Percentiles rank a stretch among this genome's conserved stretches.
These are phyloP conservation scores for Limnephilus auricula DNA, from an alignment of 2,888 invertebrate genomes.

Conservation along the genomic window DNA sequence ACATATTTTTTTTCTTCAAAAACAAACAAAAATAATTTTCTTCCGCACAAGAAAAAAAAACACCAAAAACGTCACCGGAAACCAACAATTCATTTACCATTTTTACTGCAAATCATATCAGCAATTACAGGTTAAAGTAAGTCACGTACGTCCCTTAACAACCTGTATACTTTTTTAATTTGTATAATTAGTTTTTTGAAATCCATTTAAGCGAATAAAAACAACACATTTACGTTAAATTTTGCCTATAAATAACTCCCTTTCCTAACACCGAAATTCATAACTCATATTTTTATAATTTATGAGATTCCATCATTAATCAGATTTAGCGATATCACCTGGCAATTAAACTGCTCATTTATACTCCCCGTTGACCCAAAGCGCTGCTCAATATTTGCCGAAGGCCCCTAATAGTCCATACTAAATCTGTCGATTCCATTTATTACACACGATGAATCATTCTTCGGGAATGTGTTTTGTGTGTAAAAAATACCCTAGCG, in stretches of 20 bases:
- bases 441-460: constrained; percentile 45
- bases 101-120: too few relatives aligned
- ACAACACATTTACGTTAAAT: background rate
- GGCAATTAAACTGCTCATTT: constrained; percentile 45
- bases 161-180: too few relatives aligned
- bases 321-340: constrained; percentile 53
- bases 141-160: too few relatives aligned
- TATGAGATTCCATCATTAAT: constrained; percentile 37
- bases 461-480: constrained; percentile 38
- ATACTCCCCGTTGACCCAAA: background rate
- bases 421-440: constrained; percentile 47
- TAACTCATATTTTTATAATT: background rate
- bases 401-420: background rate
- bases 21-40: too few relatives aligned
- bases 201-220: too few relatives aligned
- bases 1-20: too few relatives aligned
- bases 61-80: too few relatives aligned
- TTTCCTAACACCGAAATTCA: background rate
- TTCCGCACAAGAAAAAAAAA: too few relatives aligned
- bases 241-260: background rate
- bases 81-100: too few relatives aligned
- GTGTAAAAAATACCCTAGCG: constrained; percentile 22
- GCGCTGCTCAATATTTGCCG: constrained; percentile 12
- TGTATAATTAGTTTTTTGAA: background rate
- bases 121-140: too few relatives aligned